Evolutionary conservation across 2,888 invertebrate species (phyloP).

Genomic region (Cyaniris semiargus): DNA sequence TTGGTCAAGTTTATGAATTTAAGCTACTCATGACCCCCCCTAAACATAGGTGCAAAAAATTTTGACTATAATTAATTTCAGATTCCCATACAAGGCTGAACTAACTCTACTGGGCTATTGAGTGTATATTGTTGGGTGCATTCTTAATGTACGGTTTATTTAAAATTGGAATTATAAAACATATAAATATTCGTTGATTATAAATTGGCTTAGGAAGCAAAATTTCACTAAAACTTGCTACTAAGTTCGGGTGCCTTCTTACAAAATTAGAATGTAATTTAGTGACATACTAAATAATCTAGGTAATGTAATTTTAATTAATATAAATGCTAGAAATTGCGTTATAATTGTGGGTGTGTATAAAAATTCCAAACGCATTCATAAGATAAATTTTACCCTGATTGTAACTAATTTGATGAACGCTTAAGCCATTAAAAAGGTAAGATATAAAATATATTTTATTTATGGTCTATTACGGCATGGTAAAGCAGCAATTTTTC

Average conservation of each 20-base stretch:
- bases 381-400: conserved; percentile 20
- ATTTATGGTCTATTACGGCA: not conserved
- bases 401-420: conserved; percentile 1
- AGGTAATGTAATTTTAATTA: not conserved
- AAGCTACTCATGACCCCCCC: too few relatives aligned
- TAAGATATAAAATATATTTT: not conserved
- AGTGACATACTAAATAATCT: not conserved
- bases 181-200: conserved; percentile 77
- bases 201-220: conserved; percentile 70
- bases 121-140: conserved; percentile 52
- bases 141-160: conserved; percentile 50
- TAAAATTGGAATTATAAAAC: conserved; percentile 63
- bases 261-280: conserved; percentile 33
- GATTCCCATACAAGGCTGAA: too few relatives aligned
- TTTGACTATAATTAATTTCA: too few relatives aligned
- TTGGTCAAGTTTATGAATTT: too few relatives aligned
- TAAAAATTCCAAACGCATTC: conserved; percentile 21
- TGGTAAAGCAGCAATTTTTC: not conserved
- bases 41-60: too few relatives aligned
- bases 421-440: not conserved
- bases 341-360: not conserved
- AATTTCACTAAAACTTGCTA: conserved; percentile 58
- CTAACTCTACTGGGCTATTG: too few relatives aligned
- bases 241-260: conserved; percentile 48
- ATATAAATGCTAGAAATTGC: conserved; percentile 22